These are phyloP conservation scores for Scaptomyza polygonia DNA, from an alignment of 2,888 invertebrate species.

Conservation along the genomic window DNA sequence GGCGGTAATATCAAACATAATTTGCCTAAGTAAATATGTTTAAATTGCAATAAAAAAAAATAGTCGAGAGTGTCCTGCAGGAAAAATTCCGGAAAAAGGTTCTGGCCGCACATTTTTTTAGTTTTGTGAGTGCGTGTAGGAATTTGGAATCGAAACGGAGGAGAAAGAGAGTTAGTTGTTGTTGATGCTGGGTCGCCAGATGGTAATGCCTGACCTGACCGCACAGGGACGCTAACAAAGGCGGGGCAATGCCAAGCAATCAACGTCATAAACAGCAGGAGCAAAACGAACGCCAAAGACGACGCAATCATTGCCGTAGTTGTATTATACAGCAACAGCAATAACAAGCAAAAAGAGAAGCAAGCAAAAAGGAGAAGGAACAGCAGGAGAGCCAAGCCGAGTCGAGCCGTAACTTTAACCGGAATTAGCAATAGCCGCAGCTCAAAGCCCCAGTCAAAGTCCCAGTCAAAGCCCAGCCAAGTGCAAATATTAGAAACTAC, in stretches of 20 bases:
- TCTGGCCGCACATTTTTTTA: slow-evolving; percentile 19
- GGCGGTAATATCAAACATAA: slow-evolving; percentile 49
- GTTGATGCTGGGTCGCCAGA: slow-evolving; percentile 10
- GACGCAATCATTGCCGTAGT: slow-evolving; percentile 27
- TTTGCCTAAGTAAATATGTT: slow-evolving; percentile 62
- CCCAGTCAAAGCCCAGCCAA: slow-evolving; percentile 23
- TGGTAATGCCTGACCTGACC: slow-evolving; percentile 41
- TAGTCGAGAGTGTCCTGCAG: background rate
- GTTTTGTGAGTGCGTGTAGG: background rate
- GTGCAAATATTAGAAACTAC: slow-evolving; percentile 24
- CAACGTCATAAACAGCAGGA: slow-evolving; percentile 61
- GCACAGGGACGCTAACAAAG: slow-evolving; percentile 30
- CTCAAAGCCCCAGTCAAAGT: background rate
- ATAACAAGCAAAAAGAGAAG: slow-evolving; percentile 10
- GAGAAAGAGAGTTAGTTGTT: slow-evolving; percentile 7
- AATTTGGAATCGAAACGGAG: slow-evolving; percentile 22
- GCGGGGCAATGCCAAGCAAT: slow-evolving; percentile 75
- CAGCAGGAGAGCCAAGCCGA: background rate
- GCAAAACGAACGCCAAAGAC: slow-evolving; percentile 19
- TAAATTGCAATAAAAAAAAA: slow-evolving; percentile 53
- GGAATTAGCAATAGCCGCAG: slow-evolving; percentile 14
- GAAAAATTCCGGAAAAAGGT: slow-evolving; percentile 8
- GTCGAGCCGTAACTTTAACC: slow-evolving; percentile 25
- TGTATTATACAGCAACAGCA: slow-evolving; percentile 13
- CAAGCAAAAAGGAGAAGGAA: background rate